Base-by-base conservation (phyloP, 2,888 invertebrate genomes). In the Anodontia alba region DNA sequence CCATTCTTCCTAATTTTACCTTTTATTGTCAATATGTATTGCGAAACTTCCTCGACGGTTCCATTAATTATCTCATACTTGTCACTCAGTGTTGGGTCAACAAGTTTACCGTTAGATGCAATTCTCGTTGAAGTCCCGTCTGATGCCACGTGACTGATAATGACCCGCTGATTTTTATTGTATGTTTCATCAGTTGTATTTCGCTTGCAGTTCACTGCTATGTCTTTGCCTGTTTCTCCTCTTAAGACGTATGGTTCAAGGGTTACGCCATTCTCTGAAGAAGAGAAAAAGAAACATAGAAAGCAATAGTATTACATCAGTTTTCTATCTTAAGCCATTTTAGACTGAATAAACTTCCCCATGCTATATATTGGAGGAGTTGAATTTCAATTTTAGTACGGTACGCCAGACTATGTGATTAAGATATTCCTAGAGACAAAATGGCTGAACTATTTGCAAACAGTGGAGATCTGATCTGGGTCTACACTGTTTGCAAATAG, bases 21-120 rank as follows among this genome's bases (percentile, higher is more conserved):
- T 80, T 79, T 84, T 2, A 84, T 71, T 46, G 77, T 84, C 10
- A 84, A 31, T 26, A 84, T 62, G 67, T 76, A 78, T 51, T 84
- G 71, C 10, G 70, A 17, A 20, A 71, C 51, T n/a, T 79, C 79
- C 5, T 51, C 72, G 43, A 62, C 74, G 42, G 57, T 62, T 29
- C 33, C 36, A 38, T 72, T 77, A 17, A 68, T 62, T 20, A 84
- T 54, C 5, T 74, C 43, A 46, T 81, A 84, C 23, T 73, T 77
- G 0, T 67, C 31, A 1, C 26, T 31, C 3, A 80, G 42, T 10
- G 26, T 42, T 1, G 17, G 23, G 0, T 66, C 29, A 0, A 51
- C 66, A 20, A 84, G 51, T 75, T 68, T 74, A 12, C 84, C 84
- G n/a, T 73, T 51, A 23, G 73, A 70, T 5, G 75, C 74, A 71